Base-by-base conservation (phyloP, 2,113 vertebrate species). In the Noturus placidus region DNA sequence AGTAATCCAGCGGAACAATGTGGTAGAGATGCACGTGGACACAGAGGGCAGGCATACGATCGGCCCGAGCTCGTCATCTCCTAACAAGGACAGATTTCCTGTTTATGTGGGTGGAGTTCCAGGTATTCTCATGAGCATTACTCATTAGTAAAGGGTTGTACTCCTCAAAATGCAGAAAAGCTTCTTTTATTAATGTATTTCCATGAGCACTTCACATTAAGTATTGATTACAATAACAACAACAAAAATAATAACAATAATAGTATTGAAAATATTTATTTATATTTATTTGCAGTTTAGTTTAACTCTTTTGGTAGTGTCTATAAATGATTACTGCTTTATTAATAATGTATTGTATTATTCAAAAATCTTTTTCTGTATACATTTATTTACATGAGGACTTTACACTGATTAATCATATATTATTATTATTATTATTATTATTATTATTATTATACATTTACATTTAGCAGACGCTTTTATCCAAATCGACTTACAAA, bases 41-140 rank as follows among this genome's bases (percentile, higher is more conserved):
- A 90, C 95, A 38, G 89, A 95, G 50, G 95, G 91, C 11, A 95
- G 94, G 86, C 94, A 95, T 82, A 95, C 95, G 33, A 94, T 94
- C n/a, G 94, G 94, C 63, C 94, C 91, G 59, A 91, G 87, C 10
- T 90, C 88, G 5, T 91, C 94, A 72, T 65, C 81, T 7, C 50
- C 86, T 4, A 87, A 91, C 30, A 86, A 0, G 87, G 92, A 92
- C 88, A 94, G 78, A 87, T 93, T 95, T 77, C 94, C 94, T 2
- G 93, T 99, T 4, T 96, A 96, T 92, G 93, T 99, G 0, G 98
- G 97, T 10, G 96, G 96, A 65, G 87, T 97, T 93, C 96, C 97
- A 96, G 97, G 98, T 99, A 94, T 25, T 8, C 17, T 2, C 5
- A 27, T 10, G 17, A 42, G 70, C 19, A 13, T 14, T 69, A 27